Evolutionary conservation across 2,113 vertebrate genomes (phyloP).

Genomic region (Paratilapia polleni): DNA sequence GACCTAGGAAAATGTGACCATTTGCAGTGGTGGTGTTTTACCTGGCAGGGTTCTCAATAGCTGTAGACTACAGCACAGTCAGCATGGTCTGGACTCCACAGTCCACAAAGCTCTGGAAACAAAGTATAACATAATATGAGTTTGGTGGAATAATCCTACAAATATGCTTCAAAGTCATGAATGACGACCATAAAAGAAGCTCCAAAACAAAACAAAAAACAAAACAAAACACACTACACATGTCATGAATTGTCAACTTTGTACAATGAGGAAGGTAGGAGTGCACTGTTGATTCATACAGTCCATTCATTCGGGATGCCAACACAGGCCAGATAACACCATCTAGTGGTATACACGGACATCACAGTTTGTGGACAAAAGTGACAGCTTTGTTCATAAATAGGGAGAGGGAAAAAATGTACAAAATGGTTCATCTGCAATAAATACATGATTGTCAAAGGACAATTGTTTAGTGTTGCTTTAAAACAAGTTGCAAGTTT

Average conservation of each 20-base stretch:
- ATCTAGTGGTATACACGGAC: slow-evolving; percentile 48
- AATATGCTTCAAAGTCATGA: not conserved
- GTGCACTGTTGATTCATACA: not conserved
- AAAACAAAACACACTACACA: not conserved
- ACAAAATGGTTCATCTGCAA: not conserved
- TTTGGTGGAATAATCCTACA: not conserved
- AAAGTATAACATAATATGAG: not conserved
- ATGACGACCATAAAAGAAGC: not conserved
- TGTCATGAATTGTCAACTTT: not conserved
- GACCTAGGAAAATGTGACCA: not conserved
- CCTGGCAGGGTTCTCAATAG: slow-evolving; percentile 43
- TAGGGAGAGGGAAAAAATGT: not conserved
- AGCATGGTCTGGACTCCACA: slow-evolving; percentile 81
- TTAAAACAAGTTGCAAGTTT: not conserved
- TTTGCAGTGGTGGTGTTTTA: slow-evolving; percentile 27
- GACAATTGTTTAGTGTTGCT: not conserved
- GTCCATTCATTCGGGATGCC: not conserved
- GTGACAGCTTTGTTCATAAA: not conserved
- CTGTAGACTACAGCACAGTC: slow-evolving; percentile 72
- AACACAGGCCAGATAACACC: slow-evolving; percentile 31
- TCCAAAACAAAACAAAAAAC: not conserved
- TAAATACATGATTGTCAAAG: not conserved
- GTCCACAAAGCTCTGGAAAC: slow-evolving; percentile 78
- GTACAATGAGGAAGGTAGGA: not conserved
- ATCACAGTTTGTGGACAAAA: not conserved